Evolutionary conservation across 2,113 vertebrate genomes (phyloP).

Genomic region (Ceyx margarethae): DNA sequence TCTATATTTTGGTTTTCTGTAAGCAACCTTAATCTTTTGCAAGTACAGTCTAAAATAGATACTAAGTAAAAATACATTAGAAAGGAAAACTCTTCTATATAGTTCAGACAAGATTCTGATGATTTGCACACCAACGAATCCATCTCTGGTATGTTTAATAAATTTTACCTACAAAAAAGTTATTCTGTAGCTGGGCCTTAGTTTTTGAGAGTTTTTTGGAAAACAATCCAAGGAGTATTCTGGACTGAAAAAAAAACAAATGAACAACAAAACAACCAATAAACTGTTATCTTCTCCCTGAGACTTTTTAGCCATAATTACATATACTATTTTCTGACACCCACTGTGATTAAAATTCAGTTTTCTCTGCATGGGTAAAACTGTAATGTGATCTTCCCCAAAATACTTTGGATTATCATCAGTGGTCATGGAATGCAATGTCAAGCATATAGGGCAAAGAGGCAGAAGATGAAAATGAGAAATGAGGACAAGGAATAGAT

Average conservation of each 20-base stretch:
- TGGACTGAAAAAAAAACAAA: not conserved
- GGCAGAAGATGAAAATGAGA: not conserved
- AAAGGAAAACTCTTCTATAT: slow-evolving; percentile 46
- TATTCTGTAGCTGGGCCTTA: not conserved
- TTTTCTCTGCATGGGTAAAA: not conserved
- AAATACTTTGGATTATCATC: not conserved
- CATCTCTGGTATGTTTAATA: slow-evolving; percentile 50
- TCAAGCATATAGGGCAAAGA: not conserved
- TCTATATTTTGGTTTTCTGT: not conserved
- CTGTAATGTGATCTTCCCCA: not conserved
- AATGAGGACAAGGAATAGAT: not conserved
- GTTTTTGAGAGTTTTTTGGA: not conserved
- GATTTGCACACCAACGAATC: not conserved
- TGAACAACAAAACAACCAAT: too few species aligned
- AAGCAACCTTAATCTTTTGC: slow-evolving; percentile 42
- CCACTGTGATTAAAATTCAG: not conserved
- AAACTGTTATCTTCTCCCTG: not conserved
- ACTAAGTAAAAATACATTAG: slow-evolving; percentile 60
- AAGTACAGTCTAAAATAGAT: slow-evolving; percentile 74
- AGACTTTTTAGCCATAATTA: not conserved
- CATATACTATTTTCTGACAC: not conserved
- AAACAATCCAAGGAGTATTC: not conserved
- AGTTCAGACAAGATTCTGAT: slow-evolving; percentile 15
- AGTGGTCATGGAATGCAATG: not conserved
- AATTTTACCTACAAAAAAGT: not conserved